These are phyloP conservation scores for Machaerirhynchus nigripectus DNA, from an alignment of 2,113 vertebrate species.

Conservation along the genomic window DNA sequence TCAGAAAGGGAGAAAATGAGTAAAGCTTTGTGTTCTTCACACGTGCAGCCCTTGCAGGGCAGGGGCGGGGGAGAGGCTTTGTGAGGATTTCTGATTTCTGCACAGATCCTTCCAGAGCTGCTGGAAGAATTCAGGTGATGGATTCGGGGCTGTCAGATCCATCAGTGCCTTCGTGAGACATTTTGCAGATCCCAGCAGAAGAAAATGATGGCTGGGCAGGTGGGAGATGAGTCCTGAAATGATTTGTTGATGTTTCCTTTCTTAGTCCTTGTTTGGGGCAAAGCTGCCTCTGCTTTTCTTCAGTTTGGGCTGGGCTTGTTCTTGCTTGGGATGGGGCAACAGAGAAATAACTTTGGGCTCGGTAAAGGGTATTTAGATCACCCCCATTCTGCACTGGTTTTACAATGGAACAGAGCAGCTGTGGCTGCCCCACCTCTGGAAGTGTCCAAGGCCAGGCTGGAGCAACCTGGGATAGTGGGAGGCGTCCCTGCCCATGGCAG, in stretches of 20 bases:
- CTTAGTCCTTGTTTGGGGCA: neutral
- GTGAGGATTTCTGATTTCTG: neutral
- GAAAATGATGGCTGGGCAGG: neutral
- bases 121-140: neutral
- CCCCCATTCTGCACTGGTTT: neutral
- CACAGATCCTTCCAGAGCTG: neutral
- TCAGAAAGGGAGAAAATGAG: neutral
- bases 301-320: neutral
- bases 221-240: neutral
- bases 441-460: neutral
- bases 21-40: neutral
- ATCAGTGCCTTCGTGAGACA: neutral
- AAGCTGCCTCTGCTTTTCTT: neutral
- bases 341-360: neutral
- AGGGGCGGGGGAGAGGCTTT: neutral
- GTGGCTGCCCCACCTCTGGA: neutral
- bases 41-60: neutral
- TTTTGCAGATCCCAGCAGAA: neutral
- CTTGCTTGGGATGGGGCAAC: neutral
- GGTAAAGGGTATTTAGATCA: neutral
- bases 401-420: neutral
- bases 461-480: fast-evolving
- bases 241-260: neutral
- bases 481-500: neutral
- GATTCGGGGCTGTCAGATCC: neutral